Percentiles rank a stretch among this genome's conserved stretches.
Evolutionary conservation across 2,797 vertebrate genomes (phyloP).

Genomic region (Pyrocephalus nanus): DNA sequence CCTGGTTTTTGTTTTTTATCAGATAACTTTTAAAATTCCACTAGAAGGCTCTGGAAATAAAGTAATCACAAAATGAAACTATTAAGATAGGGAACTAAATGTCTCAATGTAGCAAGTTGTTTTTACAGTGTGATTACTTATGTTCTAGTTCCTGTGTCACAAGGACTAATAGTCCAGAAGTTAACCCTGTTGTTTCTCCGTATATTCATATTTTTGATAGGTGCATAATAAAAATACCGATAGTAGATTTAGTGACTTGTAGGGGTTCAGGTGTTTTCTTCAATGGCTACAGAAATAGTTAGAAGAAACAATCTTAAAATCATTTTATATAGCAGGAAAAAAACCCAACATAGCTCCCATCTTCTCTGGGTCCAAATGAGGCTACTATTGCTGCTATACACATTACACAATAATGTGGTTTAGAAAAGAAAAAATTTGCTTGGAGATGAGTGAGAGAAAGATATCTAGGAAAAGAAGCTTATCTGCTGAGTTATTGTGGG

Average conservation of each 20-base stretch:
- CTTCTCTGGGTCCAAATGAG: not conserved
- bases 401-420: not conserved
- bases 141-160: not conserved
- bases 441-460: not conserved
- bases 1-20: not conserved
- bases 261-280: not conserved
- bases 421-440: not conserved
- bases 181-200: not conserved
- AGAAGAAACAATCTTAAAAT: not conserved
- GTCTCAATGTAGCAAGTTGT: not conserved
- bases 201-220: not conserved
- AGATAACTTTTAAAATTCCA: not conserved
- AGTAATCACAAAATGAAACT: not conserved
- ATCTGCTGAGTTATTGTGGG: not conserved
- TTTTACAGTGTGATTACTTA: not conserved
- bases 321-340: not conserved
- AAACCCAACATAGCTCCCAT: fast-evolving
- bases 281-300: not conserved
- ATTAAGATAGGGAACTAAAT: not conserved
- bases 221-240: not conserved
- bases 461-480: not conserved
- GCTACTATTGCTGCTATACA: not conserved
- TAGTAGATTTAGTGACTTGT: not conserved
- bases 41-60: not conserved
- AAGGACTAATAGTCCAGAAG: not conserved